A percentile compares a stretch with the other conserved stretches of the same genome.
Conservation (phyloP, 2,888 invertebrate genomes). For the Danaus chrysippus region DNA sequence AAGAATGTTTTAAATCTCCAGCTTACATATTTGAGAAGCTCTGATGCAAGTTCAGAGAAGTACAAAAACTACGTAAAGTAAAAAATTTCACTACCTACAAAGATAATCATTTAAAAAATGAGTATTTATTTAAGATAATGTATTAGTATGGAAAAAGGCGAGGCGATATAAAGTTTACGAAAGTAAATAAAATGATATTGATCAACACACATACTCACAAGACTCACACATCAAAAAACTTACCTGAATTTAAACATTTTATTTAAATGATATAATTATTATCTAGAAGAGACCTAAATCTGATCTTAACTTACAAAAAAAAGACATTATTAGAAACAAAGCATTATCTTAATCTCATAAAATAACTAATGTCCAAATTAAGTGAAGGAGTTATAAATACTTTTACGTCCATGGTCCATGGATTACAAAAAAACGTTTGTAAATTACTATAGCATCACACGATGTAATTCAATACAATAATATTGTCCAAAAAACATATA, state of each 20-base stretch:
- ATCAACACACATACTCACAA: conserved; percentile 9
- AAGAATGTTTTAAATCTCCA: background rate
- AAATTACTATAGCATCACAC: background rate
- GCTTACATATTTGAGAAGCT: background rate
- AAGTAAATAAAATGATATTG: background rate
- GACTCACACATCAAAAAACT: conserved; percentile 10
- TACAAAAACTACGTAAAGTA: conserved; percentile 21
- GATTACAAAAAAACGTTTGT: conserved; percentile 9
- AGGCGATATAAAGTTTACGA: background rate
- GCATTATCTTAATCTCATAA: conserved; percentile 16
- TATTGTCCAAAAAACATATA: no score
- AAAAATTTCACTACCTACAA: conserved; percentile 24
- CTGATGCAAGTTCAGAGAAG: background rate
- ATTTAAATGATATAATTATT: background rate
- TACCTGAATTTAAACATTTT: conserved; percentile 14
- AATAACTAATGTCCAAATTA: conserved; percentile 26
- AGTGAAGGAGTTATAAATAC: conserved; percentile 31
- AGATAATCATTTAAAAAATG: background rate
- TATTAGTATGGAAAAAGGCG: background rate
- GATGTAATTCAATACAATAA: background rate
- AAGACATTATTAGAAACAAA: conserved; percentile 6
- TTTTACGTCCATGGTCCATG: conserved; percentile 22
- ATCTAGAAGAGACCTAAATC: conserved; percentile 3
- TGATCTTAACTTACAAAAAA: background rate
- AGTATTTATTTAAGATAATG: background rate